A percentile compares a stretch with the other conserved stretches of the same genome.
Conservation (phyloP, 2,797 vertebrate genomes). For the Muraenolepis orangiensis region DNA sequence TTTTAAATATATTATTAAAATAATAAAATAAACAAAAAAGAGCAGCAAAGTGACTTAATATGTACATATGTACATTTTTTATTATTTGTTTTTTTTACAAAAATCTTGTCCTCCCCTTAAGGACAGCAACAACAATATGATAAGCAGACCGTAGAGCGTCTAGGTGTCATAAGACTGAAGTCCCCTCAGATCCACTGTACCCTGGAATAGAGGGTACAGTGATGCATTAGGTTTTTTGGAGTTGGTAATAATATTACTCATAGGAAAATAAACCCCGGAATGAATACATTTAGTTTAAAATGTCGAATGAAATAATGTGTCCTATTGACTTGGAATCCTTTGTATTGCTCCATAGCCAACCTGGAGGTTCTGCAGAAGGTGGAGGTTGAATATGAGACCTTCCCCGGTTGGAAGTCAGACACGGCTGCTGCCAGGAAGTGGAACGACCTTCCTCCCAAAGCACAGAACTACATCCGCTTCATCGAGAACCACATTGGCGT, state of each 20-base stretch:
- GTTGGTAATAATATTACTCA: too few species aligned
- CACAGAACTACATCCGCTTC: conserved; percentile 95
- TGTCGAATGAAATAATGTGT: not conserved
- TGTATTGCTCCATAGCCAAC: conserved; percentile 77
- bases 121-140: not conserved
- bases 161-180: not conserved
- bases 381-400: conserved; percentile 94
- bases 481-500: conserved; percentile 97
- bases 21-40: too few species aligned
- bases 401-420: conserved; percentile 94
- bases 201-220: not conserved
- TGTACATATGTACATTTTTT: too few species aligned
- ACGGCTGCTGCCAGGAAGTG: conserved; percentile 91
- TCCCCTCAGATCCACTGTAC: too few species aligned
- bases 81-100: too few species aligned
- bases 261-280: not conserved
- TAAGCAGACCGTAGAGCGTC: not conserved
- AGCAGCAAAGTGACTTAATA: too few species aligned
- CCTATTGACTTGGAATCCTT: not conserved
- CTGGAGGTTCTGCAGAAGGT: conserved; percentile 95
- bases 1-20: too few species aligned
- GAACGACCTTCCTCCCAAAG: conserved; percentile 92
- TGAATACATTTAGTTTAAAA: not conserved
- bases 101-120: not conserved
- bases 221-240: not conserved